Evolutionary conservation across 2,113 vertebrate genomes (phyloP), one percentile per base, ranked within the genome.

Genomic region (Eurystomus gularis): DNA sequence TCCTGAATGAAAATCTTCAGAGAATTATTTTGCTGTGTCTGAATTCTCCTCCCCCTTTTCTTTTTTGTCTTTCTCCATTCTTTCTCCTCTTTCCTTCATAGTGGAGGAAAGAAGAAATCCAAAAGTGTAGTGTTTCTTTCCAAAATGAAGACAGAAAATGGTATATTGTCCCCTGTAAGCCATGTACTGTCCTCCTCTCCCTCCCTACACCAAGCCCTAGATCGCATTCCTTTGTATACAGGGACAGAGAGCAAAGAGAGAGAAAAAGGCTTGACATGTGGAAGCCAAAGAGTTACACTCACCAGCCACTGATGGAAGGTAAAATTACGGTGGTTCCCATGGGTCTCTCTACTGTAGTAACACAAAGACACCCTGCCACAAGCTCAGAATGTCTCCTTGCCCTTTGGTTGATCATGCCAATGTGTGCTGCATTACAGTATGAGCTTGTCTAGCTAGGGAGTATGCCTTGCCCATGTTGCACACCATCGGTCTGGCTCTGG

Each of bases 271-370:
- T 72, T 82, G 42, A 19, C 20, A 49, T 23, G 9, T 89, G 57
- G 61, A 91, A 95, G 24, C 73, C 81, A 91, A 86, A 82, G 86
- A 76, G 35, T 55, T 85, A 28, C 46, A n/a, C 24, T 89, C 73
- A 42, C 25, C 64, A 90, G 31, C 13, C n/a, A 21, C 24, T 82
- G 35, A 68, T 4, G 10, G 57, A 89, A 82, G 54, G n/a, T 90
- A 84, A 85, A 90, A 95, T 61, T 37, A 15, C 0, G 1, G 20
- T 61, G 77, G 35, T 71, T 79, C 28, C 44, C 39, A 55, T 40
- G 51, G 29, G 10, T 29, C 0, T 68, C 24, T 81, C 28, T 78
- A 4, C 28, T 68, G 28, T n/a, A 75, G 28, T 42, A 72, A 65
- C 16, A 33, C 39, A 46, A 86, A 92, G 52, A 51, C 54, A 81